Percentiles rank a stretch among this genome's conserved stretches.
Evolutionary conservation across 1,140 invertebrate genomes (phyloP).

Genomic region (Ephestia elutella): DNA sequence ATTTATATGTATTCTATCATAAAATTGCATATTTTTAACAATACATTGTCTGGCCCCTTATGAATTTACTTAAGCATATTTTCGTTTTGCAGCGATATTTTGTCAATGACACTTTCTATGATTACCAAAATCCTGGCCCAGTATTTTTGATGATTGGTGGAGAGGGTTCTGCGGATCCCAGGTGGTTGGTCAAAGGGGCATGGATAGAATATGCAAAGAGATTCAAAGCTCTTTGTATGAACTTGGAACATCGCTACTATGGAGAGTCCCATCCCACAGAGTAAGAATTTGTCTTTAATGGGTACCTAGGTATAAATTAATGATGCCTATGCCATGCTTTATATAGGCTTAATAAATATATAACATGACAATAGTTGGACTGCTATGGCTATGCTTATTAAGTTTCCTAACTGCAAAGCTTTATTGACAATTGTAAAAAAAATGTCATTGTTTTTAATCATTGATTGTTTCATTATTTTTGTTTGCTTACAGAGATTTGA

Average conservation of each 20-base stretch:
- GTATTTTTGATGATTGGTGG: slow-evolving; percentile 94
- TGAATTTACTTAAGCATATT: not conserved
- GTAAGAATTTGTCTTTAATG: slow-evolving; percentile 27
- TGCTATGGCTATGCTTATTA: too few species aligned
- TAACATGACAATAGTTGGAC: too few species aligned
- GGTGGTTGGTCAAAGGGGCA: slow-evolving; percentile 89
- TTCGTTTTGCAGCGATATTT: slow-evolving; percentile 81
- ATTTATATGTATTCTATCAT: too few species aligned
- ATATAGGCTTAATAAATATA: too few species aligned
- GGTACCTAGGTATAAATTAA: not conserved
- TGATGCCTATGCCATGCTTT: too few species aligned
- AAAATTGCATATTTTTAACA: too few species aligned
- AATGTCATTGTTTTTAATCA: not conserved
- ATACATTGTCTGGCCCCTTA: too few species aligned
- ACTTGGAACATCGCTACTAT: slow-evolving; percentile 95
- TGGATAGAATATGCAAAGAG: slow-evolving; percentile 90
- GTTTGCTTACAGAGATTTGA: slow-evolving; percentile 79
- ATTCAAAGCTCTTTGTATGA: slow-evolving; percentile 87
- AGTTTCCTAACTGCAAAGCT: too few species aligned
- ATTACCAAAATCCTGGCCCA: slow-evolving; percentile 79
- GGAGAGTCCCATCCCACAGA: slow-evolving; percentile 91
- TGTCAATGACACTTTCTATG: slow-evolving; percentile 83
- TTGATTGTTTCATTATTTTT: not conserved
- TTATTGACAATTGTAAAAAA: not conserved
- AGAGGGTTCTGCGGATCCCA: slow-evolving; percentile 80